phyloP scores from a whole-genome alignment of 2,113 vertebrate species.

The Tringa solitaria region DNA sequence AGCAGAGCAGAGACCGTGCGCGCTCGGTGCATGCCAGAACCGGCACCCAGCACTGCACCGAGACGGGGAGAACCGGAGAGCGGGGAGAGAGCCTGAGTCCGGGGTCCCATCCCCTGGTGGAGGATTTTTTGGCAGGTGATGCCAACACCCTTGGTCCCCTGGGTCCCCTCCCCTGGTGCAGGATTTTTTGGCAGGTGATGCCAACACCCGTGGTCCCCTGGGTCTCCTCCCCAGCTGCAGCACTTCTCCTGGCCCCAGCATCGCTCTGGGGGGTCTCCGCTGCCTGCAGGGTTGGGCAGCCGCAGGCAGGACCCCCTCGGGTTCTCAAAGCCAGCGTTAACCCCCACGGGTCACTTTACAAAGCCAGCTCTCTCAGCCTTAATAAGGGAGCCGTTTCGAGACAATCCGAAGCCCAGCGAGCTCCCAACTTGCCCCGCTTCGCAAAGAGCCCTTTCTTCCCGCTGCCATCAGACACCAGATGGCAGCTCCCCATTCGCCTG shows the following conservation, averaged over 20 bases:
- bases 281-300: not conserved
- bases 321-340: not conserved
- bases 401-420: not conserved
- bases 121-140: not conserved
- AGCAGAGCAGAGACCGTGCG: not conserved
- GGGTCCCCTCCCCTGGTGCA: rapidly evolving
- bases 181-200: not conserved
- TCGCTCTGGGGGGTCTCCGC: rapidly evolving
- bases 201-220: rapidly evolving
- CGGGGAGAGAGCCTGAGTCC: rapidly evolving
- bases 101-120: rapidly evolving
- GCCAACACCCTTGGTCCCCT: rapidly evolving
- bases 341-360: rapidly evolving
- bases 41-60: not conserved
- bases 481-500: slow-evolving; percentile 8
- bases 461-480: slow-evolving; percentile 53
- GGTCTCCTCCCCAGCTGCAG: not conserved
- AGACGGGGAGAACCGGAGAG: rapidly evolving
- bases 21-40: rapidly evolving
- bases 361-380: not conserved
- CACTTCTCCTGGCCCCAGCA: not conserved
- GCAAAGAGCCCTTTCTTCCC: not conserved
- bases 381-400: not conserved
- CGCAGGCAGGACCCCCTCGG: not conserved
- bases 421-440: not conserved